These are phyloP conservation scores for Caenorhabditis sinica DNA, from an alignment of 2,888 invertebrate species.

Conservation along the genomic window DNA sequence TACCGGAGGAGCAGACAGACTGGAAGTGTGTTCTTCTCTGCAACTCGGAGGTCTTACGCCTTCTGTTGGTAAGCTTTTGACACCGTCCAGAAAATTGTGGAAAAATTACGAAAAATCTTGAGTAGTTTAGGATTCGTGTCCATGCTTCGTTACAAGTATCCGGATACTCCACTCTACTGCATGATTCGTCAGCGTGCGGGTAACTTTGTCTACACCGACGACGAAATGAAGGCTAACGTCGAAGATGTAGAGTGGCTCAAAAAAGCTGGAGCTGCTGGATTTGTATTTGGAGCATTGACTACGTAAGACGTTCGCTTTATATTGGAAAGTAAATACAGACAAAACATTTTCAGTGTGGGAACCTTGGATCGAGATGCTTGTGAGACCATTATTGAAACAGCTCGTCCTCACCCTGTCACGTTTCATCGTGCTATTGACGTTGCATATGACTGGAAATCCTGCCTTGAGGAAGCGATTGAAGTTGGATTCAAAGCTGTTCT, in stretches of 20 bases:
- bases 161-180: constrained; percentile 54
- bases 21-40: constrained; percentile 70
- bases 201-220: constrained; percentile 69
- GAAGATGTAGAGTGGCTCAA: constrained; percentile 70
- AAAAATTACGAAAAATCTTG: not conserved
- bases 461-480: constrained; percentile 64
- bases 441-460: constrained; percentile 64
- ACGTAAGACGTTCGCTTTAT: constrained; percentile 49
- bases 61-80: constrained; percentile 21
- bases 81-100: not conserved
- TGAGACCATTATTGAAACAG: constrained; percentile 59
- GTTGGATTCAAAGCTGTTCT: constrained; percentile 72
- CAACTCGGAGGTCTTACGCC: constrained; percentile 47
- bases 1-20: constrained; percentile 66
- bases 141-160: constrained; percentile 45
- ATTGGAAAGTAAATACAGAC: no score
- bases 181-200: constrained; percentile 73
- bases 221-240: constrained; percentile 57
- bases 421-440: constrained; percentile 74
- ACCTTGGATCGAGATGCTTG: constrained; percentile 62
- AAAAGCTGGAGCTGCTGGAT: constrained; percentile 70
- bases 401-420: constrained; percentile 68
- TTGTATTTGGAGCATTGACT: constrained; percentile 72
- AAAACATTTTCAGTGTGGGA: constrained; percentile 49
- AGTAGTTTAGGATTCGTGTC: constrained; percentile 66